Evolutionary conservation across 2,113 vertebrate genomes (phyloP), one percentile per base, ranked within the genome.

Genomic region (Prinia subflava): DNA sequence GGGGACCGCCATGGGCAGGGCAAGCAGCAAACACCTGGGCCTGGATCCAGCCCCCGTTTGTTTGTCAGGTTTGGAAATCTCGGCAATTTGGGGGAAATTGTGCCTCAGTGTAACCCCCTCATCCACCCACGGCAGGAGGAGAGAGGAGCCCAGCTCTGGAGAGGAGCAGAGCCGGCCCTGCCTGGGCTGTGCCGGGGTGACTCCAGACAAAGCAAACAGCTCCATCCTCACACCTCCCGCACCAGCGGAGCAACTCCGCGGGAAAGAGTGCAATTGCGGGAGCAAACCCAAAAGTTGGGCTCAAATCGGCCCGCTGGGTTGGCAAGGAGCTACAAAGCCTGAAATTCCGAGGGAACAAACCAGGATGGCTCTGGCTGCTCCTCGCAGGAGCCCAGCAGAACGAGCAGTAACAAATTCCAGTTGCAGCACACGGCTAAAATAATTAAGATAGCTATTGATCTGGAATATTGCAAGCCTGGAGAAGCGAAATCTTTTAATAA

Each of bases 161-260:
- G 59, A 62, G 92, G 57, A 11, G 1, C 70, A 15, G 2, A 20
- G 0, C 52, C 4, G 3, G 5, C 28, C 35, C 39, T 15, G 47
- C 52, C 3, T 1, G 21, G 73, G 57, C 63, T 70, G 47, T 30
- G 0, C 20, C 31, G 21, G 9, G 0, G 57, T 4, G 70, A 15
- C 49, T 42, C 57, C 13, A 73, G 78, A 35, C 47, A 42, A 12
- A 77, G 74, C 65, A 3, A 37, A 13, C 14, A 0, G 10, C 0
- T 24, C 59, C 13, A 0, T 22, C 5, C 82, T 6, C 4, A 4
- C 1, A 20, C 20, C 19, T 6, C 9, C n/a, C n/a, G n/a, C n/a
- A n/a, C n/a, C n/a, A 4, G 41, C 0, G 69, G 53, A 62, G 35
- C 0, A 13, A 5, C 73, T 13, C 49, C 37, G 7, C 4, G 11